phyloP scores from a whole-genome alignment of 2,797 vertebrate species.

The Danionella dracula region DNA sequence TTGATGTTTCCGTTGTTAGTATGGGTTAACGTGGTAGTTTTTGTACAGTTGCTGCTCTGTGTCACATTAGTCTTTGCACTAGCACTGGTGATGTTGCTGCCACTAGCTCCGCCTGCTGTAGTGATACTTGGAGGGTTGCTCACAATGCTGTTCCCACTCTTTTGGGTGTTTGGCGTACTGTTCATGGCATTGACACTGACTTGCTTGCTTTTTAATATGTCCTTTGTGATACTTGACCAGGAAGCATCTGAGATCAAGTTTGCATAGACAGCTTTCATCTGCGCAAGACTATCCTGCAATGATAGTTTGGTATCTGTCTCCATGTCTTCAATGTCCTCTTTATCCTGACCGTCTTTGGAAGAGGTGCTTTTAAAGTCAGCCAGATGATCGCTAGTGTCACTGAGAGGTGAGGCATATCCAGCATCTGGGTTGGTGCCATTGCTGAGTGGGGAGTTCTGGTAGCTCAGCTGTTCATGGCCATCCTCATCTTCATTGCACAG shows the following conservation, averaged over 20 bases:
- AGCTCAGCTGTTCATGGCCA: constrained; percentile 82
- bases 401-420: constrained; percentile 92
- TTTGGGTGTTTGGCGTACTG: constrained; percentile 71
- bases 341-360: constrained; percentile 79
- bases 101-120: constrained; percentile 36
- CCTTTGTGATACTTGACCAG: constrained; percentile 90
- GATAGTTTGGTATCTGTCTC: constrained; percentile 76
- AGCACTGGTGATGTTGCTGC: constrained; percentile 59
- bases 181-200: constrained; percentile 64
- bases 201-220: constrained; percentile 83
- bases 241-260: constrained; percentile 94
- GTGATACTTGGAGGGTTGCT: constrained; percentile 46
- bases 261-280: constrained; percentile 97
- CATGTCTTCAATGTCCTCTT: constrained; percentile 62
- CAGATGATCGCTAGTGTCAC: constrained; percentile 88
- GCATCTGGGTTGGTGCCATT: constrained; percentile 93
- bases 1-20: constrained; percentile 59
- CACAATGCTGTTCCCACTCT: constrained; percentile 66
- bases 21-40: constrained; percentile 57
- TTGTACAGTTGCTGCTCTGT: constrained; percentile 48
- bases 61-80: constrained; percentile 42
- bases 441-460: constrained; percentile 93
- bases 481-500: constrained; percentile 83
- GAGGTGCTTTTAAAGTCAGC: constrained; percentile 83
- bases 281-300: constrained; percentile 91